Evolutionary conservation across 2,888 invertebrate genomes (phyloP), one percentile per base, ranked within the genome.

Genomic region (Pachycephus smyrnensis): DNA sequence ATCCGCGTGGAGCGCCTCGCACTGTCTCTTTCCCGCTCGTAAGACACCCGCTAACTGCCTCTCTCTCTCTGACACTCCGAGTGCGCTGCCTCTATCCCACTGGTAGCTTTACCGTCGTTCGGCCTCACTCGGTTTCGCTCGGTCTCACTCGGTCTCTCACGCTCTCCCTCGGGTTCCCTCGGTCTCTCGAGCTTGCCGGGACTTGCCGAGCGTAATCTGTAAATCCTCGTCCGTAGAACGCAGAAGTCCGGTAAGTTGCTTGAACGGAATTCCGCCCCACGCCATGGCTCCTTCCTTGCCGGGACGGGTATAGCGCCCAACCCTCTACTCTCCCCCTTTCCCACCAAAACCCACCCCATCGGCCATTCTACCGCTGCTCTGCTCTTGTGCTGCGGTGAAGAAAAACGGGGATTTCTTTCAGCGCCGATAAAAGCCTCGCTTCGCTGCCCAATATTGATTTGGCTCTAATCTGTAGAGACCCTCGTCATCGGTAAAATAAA

Each of bases 401-500:
- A 36, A 73, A 33, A 33, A 73, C 73, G 85, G 84, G 82, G 86
- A 89, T 88, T 90, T 90, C 89, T 89, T 89, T 90, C 89, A 87
- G 83, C 85, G 83, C 86, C 88, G 90, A 90, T 90, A 90, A 90
- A 91, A 91, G 89, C 88, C 84, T 87, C 87, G 89, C 88, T 84
- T 88, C 89, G 85, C 87, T 89, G 89, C 89, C 89, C 91, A 91
- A 91, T 91, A 91, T 91, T 91, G 91, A 91, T 91, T 91, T 89
- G 88, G 86, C 88, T 90, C 89, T 91, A 90, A 91, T 91, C 91
- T 89, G 88, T 86, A 88, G 86, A 88, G 88, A 86, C 86, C 85
- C 86, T 85, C 86, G 88, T 87, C 87, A 85, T 87, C 88, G 87
- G 85, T 87, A 89, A 89, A 90, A 90, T 90, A 89, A 89, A 90